Percentiles rank a stretch among this genome's conserved stretches.
Conservation (phyloP, 2,113 vertebrate species). For the Cyprinodon variegatus region DNA sequence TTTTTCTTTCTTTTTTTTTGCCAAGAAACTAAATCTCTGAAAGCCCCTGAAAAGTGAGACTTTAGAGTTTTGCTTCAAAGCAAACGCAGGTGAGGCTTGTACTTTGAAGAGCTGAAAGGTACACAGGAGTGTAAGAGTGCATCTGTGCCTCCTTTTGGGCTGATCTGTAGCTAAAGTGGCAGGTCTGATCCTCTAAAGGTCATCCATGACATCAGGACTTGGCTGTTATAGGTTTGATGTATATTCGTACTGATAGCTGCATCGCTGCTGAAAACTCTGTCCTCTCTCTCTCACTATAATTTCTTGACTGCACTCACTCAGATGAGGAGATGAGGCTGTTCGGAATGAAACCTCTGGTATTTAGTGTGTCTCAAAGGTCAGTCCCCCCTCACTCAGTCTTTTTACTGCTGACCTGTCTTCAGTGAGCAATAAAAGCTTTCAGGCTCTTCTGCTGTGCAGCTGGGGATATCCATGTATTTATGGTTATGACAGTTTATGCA, state of each 20-base stretch:
- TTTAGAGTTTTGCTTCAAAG: constrained; percentile 9
- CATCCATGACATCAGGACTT: constrained; percentile 76
- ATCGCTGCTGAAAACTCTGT: constrained; percentile 51
- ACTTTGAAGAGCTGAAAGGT: constrained; percentile 1
- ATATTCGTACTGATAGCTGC: constrained; percentile 74
- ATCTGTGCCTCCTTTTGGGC: constrained; percentile 61
- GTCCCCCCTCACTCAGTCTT: constrained; percentile 57
- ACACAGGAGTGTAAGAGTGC: constrained; percentile 8
- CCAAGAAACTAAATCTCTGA: background rate
- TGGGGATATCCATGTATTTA: constrained; percentile 20
- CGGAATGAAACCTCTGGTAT: constrained; percentile 61
- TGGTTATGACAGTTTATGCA: constrained; percentile 15
- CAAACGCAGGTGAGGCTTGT: constrained; percentile 6
- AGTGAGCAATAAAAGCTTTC: constrained; percentile 56
- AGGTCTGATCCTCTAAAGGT: constrained; percentile 82
- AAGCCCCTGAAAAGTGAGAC: background rate
- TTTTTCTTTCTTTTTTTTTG: background rate
- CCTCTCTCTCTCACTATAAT: constrained; percentile 16
- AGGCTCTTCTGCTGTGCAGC: constrained; percentile 25
- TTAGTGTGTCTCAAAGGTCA: constrained; percentile 76
- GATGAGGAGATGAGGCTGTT: constrained; percentile 9
- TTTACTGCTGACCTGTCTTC: constrained; percentile 63
- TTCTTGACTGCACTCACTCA: constrained; percentile 20
- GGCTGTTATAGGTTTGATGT: constrained; percentile 68
- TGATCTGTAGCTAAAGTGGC: constrained; percentile 78